Evolutionary conservation across 2,888 invertebrate genomes (phyloP).

Genomic region (Amphipoea oculea): DNA sequence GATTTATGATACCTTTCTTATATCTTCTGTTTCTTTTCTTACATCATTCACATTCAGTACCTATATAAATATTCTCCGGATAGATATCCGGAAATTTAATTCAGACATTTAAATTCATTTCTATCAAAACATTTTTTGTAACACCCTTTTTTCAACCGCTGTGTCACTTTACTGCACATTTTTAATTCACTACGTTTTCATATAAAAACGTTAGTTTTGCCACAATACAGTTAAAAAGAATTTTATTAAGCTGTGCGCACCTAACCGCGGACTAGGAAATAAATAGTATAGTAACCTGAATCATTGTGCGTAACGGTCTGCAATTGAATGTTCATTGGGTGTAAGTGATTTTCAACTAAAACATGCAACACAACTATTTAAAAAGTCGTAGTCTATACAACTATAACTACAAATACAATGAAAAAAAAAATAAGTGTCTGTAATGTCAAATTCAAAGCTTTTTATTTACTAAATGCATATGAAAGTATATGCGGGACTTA

Average conservation of each 20-base stretch:
- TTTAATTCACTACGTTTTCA: constrained; percentile 29
- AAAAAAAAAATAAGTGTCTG: neutral
- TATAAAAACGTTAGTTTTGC: constrained; percentile 15
- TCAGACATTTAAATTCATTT: constrained; percentile 4
- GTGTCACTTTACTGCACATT: constrained; percentile 17
- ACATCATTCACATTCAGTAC: neutral
- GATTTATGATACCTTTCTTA: constrained; percentile 7
- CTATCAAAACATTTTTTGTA: neutral
- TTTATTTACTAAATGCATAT: neutral
- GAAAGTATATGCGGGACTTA: neutral
- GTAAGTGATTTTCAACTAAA: constrained; percentile 40
- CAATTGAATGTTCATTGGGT: constrained; percentile 46
- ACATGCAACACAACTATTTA: constrained; percentile 1
- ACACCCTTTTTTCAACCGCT: neutral
- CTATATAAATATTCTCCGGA: neutral
- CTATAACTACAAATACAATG: neutral
- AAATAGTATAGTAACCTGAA: constrained; percentile 63
- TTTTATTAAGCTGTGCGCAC: constrained; percentile 27
- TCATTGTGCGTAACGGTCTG: constrained; percentile 67
- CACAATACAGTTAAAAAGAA: constrained; percentile 32
- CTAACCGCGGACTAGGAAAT: constrained; percentile 65
- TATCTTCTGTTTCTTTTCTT: neutral
- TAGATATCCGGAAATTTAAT: neutral
- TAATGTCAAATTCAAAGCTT: neutral
- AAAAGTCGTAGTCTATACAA: neutral